Evolutionary conservation across 2,888 invertebrate species (phyloP).

Genomic region (Diplolepis rosae): DNA sequence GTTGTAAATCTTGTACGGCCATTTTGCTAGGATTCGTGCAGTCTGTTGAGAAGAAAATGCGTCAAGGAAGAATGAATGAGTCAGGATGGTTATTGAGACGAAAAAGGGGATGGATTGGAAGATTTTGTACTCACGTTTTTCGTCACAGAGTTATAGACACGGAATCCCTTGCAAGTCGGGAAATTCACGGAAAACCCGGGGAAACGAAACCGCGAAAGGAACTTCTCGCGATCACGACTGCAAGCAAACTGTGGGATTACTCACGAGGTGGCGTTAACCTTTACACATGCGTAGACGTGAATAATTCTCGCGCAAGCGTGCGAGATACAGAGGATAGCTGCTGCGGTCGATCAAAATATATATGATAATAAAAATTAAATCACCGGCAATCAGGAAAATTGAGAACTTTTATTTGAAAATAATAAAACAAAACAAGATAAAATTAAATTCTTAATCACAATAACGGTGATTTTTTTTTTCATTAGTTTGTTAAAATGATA

Average conservation of each 20-base stretch:
- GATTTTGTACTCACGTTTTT: conserved; percentile 37
- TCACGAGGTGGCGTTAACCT: conserved; percentile 27
- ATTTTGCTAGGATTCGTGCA: conserved; percentile 31
- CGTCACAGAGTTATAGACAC: conserved; percentile 6
- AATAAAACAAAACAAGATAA: no score
- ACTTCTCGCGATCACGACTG: conserved; percentile 30
- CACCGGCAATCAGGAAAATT: no score
- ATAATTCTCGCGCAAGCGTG: not conserved
- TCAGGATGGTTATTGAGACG: conserved; percentile 16
- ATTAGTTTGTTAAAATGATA: no score
- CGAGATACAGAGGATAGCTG: not conserved
- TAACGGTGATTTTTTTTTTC: no score
- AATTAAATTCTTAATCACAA: no score
- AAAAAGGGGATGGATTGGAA: not conserved
- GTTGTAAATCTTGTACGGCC: conserved; percentile 28
- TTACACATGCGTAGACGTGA: conserved; percentile 1
- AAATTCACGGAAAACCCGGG: conserved; percentile 37
- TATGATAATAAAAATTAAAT: no score
- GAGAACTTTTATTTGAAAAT: no score
- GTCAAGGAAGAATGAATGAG: not conserved
- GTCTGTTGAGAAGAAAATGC: conserved; percentile 23
- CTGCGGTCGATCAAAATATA: no score
- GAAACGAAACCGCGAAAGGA: conserved; percentile 28
- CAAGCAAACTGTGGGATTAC: conserved; percentile 2
- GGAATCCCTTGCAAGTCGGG: conserved; percentile 22